Percentiles rank a stretch among this genome's conserved stretches.
Evolutionary conservation across 2,113 vertebrate genomes (phyloP).

Genomic region (Morone chrysops): DNA sequence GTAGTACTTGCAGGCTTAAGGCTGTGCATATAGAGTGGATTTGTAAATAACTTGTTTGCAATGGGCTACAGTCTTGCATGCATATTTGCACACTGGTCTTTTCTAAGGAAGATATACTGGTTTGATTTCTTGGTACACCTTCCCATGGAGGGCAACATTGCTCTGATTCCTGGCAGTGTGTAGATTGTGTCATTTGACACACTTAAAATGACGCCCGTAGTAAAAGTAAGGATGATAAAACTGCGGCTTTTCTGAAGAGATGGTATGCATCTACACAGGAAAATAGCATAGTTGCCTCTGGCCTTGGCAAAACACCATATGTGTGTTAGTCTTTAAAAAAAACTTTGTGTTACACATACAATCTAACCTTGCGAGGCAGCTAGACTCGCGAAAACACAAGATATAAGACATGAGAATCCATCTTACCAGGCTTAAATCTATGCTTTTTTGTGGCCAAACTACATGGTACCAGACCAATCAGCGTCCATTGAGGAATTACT

Average conservation of each 20-base stretch:
- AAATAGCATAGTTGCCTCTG: not conserved
- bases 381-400: too few relatives aligned
- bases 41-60: not conserved
- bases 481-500: too few relatives aligned
- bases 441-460: too few relatives aligned
- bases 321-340: not conserved
- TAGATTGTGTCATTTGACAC: not conserved
- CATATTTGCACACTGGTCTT: not conserved
- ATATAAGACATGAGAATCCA: too few relatives aligned
- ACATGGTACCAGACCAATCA: too few relatives aligned
- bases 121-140: too few relatives aligned
- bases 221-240: not conserved
- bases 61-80: not conserved
- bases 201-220: not conserved
- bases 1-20: not conserved
- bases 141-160: not conserved
- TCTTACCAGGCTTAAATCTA: too few relatives aligned
- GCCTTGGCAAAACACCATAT: not conserved
- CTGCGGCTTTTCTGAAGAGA: not conserved
- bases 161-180: not conserved
- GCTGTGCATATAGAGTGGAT: not conserved
- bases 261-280: not conserved
- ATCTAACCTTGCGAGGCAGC: too few relatives aligned
- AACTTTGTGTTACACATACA: not conserved
- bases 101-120: not conserved